A percentile compares a stretch with the other conserved stretches of the same genome.
These are phyloP conservation scores for Takifugu rubripes DNA, from an alignment of 2,797 vertebrate genomes.

Conservation along the genomic window DNA sequence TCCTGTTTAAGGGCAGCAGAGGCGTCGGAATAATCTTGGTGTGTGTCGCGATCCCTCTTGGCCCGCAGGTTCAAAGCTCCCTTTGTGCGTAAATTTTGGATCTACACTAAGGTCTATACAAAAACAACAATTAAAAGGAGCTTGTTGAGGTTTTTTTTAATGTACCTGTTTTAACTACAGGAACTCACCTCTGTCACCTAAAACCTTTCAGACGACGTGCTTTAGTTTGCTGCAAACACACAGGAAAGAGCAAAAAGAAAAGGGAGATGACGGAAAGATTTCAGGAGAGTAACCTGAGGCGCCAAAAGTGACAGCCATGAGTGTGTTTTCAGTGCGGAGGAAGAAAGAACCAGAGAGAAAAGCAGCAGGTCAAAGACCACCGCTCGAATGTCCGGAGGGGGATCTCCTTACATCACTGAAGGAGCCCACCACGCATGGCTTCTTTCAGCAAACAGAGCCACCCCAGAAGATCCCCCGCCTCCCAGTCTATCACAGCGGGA, in stretches of 20 bases:
- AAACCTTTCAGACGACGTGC: constrained; percentile 8
- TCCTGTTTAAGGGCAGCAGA: constrained; percentile 47
- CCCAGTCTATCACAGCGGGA: constrained; percentile 19
- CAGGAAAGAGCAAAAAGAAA: constrained; percentile 13
- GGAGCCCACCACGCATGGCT: constrained; percentile 72
- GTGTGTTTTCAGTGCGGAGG: constrained; percentile 48
- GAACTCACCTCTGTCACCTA: neutral
- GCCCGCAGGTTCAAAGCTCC: neutral
- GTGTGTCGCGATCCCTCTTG: constrained; percentile 32
- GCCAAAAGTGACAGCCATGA: constrained; percentile 64
- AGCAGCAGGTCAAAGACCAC: constrained; percentile 65
- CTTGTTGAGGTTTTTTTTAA: constrained; percentile 5
- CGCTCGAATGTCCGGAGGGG: constrained; percentile 44
- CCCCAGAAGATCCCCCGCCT: constrained; percentile 21
- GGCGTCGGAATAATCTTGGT: constrained; percentile 59
- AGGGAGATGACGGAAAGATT: constrained; percentile 40
- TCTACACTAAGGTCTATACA: constrained; percentile 10
- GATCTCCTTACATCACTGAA: constrained; percentile 75
- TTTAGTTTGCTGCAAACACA: constrained; percentile 16
- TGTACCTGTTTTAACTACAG: neutral
- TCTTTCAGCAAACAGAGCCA: constrained; percentile 67
- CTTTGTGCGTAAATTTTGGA: constrained; percentile 2
- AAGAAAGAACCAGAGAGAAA: constrained; percentile 54
- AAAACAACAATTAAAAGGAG: constrained; percentile 8
- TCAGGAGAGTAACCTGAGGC: constrained; percentile 38